Conservation (phyloP, 2,797 vertebrate genomes). For the Hemibagrus guttatus region DNA sequence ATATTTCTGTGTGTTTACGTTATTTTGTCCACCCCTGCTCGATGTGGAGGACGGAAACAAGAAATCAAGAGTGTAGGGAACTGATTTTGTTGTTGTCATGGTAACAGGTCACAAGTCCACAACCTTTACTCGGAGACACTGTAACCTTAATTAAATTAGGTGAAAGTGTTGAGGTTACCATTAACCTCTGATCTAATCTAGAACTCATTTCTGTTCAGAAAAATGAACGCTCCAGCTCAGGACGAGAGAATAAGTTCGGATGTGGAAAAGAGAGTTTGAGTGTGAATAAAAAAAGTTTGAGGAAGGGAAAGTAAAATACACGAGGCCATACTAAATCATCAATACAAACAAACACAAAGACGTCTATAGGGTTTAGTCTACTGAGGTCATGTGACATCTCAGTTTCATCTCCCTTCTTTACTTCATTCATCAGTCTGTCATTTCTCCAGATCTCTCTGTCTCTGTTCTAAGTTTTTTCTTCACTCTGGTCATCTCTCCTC, state of each 20-base stretch:
- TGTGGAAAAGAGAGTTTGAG: neutral
- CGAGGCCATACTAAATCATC: neutral
- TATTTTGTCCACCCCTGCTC: neutral
- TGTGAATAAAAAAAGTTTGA: neutral
- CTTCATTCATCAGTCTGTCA: neutral
- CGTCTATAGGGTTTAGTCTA: neutral
- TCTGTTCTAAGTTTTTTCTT: conserved; percentile 3
- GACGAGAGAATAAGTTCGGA: neutral
- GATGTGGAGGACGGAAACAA: neutral
- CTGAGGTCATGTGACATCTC: conserved; percentile 2
- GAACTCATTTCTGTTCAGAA: neutral
- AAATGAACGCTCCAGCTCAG: neutral
- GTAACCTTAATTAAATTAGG: neutral
- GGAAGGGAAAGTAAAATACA: neutral
- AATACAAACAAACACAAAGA: too few species aligned
- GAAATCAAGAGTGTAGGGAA: neutral
- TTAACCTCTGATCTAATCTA: neutral
- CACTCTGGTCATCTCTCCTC: conserved; percentile 57
- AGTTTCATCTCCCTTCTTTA: neutral
- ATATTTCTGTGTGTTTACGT: neutral
- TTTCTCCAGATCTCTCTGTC: neutral
- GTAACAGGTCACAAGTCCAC: neutral
- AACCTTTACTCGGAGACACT: neutral
- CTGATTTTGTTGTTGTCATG: neutral
- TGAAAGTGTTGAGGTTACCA: neutral